Evolutionary conservation across 35 echinoderm and acorn worm species (phyloP), one percentile per base, ranked within the genome.

Genomic region (Apostichopus japonicus): DNA sequence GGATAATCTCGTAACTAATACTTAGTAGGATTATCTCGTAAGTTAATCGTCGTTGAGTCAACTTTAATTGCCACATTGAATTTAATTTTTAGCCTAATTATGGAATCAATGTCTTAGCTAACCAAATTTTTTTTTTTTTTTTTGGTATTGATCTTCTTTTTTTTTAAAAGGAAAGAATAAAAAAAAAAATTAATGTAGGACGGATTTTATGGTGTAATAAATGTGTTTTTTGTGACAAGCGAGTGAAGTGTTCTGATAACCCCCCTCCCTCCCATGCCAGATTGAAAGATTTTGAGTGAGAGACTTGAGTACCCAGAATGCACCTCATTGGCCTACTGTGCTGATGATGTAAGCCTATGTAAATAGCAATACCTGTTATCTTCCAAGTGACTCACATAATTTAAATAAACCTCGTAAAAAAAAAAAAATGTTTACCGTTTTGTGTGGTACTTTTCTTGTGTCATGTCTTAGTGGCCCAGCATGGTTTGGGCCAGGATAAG

Each of bases 301-400:
- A 84, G 54, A 55, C 21, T 17, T 58, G n/a, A 11, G 6, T 84
- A 57, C 56, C 56, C 81, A 57, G 19, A 58, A 23, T 84, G 56
- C 81, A 84, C 54, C 81, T 57, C 22, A 24, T 55, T 84, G 33
- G 56, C 57, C 19, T 57, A 57, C 56, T n/a, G 54, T 84, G 81
- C 53, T 57, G 54, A 57, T 57, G 55, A 84, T 58, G 56, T 23
- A 54, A 84, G 81, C 81, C 81, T 84, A 55, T 84, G 81, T 84
- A 84, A 84, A 84, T 84, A 84, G 81, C 81, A 84, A 84, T 84
- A 84, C 81, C 55, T 57, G 54, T 75, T 84, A 57, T 84, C 81
- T 84, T 84, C 81, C 81, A 84, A 21, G 81, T 84, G 81, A 84
- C 81, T 84, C 81, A 84, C 54, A 57, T 84, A n/a, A 84, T 84